A percentile compares a stretch with the other conserved stretches of the same genome.
Conservation (phyloP, 2,888 invertebrate species). For the Poecilus cupreus region DNA sequence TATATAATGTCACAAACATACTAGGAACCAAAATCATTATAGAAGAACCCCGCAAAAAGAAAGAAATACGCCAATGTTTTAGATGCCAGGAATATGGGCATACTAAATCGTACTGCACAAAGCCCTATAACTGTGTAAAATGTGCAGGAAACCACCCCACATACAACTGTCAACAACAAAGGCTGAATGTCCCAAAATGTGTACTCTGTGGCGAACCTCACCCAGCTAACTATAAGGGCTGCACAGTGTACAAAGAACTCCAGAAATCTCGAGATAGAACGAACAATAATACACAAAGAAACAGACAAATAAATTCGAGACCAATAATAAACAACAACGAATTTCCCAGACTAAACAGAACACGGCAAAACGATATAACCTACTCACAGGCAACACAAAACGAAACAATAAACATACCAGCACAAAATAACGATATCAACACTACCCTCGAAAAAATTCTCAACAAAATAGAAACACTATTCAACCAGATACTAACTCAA, state of each 20-base stretch:
- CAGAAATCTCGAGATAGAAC: constrained; percentile 32
- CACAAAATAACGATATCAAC: not conserved
- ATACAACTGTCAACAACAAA: constrained; percentile 36
- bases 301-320: not conserved
- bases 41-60: constrained; percentile 26
- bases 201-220: constrained; percentile 4
- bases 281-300: not conserved
- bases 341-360: too few relatives aligned
- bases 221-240: constrained; percentile 59
- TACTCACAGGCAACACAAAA: too few relatives aligned
- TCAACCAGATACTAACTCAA: constrained; percentile 51
- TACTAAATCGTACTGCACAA: constrained; percentile 57
- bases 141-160: constrained; percentile 61
- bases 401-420: not conserved
- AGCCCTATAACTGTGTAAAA: constrained; percentile 60
- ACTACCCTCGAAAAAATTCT: constrained; percentile 10
- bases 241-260: constrained; percentile 38
- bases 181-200: constrained; percentile 25
- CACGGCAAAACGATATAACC: too few relatives aligned
- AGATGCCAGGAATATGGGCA: constrained; percentile 62
- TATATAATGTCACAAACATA: constrained; percentile 59
- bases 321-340: not conserved
- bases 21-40: constrained; percentile 53
- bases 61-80: constrained; percentile 54
- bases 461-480: constrained; percentile 30